Evolutionary conservation across 2,888 invertebrate species (phyloP).

Genomic region (Melinopterus prodromus): DNA sequence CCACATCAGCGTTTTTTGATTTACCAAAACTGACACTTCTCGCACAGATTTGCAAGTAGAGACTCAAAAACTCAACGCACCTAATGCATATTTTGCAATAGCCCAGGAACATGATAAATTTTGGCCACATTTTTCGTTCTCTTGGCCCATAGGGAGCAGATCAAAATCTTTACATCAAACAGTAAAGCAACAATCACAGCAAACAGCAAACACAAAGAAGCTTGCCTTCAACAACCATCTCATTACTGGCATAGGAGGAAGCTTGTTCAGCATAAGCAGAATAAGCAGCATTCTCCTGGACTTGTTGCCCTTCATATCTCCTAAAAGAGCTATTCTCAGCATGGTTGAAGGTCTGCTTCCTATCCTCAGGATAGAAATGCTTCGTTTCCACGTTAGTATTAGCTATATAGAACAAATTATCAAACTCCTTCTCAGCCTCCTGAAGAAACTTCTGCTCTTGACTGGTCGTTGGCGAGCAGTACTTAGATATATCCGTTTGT

Average conservation of each 20-base stretch:
- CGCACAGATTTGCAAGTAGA: no score
- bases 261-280: slow-evolving; percentile 15
- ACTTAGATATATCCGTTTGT: slow-evolving; percentile 27
- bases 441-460: slow-evolving; percentile 45
- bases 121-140: no score
- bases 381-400: slow-evolving; percentile 55
- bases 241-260: neutral
- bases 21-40: no score
- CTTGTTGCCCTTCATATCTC: slow-evolving; percentile 50
- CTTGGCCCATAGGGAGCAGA: neutral
- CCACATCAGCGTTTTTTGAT: no score
- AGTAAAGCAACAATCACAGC: neutral
- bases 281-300: slow-evolving; percentile 38
- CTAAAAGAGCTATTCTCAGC: slow-evolving; percentile 58
- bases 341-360: slow-evolving; percentile 45
- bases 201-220: neutral
- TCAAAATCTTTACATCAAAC: neutral
- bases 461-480: neutral
- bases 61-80: no score
- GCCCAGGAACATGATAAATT: no score
- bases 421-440: slow-evolving; percentile 54
- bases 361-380: slow-evolving; percentile 50
- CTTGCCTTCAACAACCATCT: slow-evolving; percentile 21
- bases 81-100: no score
- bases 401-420: slow-evolving; percentile 56